Percentiles rank a stretch among this genome's conserved stretches.
Evolutionary conservation across 1,140 invertebrate genomes (phyloP).

Genomic region (Drosophila ogumai): DNA sequence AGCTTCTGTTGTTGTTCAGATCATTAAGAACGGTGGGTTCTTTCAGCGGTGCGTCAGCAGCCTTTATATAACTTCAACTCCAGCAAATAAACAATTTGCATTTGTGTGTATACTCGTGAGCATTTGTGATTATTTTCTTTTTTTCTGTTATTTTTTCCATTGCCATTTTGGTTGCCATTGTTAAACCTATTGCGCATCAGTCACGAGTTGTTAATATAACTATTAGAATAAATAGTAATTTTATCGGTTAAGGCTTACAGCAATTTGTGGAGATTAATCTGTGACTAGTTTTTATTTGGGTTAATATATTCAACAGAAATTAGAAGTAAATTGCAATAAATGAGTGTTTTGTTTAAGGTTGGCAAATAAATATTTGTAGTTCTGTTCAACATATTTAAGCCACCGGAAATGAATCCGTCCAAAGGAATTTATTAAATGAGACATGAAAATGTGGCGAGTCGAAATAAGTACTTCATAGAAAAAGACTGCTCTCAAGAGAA

Average conservation of each 20-base stretch:
- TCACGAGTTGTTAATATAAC: conserved; percentile 16
- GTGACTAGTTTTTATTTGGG: conserved; percentile 5
- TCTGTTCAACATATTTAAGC: neutral
- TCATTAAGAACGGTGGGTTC: conserved; percentile 22
- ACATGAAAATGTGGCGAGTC: neutral
- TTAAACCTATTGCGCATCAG: conserved; percentile 17
- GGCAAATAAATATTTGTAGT: neutral
- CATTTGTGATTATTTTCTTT: conserved; percentile 5
- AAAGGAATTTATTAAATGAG: neutral
- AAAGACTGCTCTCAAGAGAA: neutral
- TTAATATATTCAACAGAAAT: conserved; percentile 5
- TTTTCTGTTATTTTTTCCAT: conserved; percentile 10
- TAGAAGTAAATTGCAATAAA: conserved; percentile 2
- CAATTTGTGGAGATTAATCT: conserved; percentile 11
- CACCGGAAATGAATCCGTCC: no score
- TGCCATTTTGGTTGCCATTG: conserved; percentile 8
- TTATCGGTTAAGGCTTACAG: neutral
- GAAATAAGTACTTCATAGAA: neutral
- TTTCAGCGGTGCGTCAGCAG: conserved; percentile 23
- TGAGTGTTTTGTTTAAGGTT: neutral
- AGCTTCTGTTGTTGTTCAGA: conserved; percentile 24
- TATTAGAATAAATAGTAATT: conserved; percentile 11
- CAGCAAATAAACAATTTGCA: conserved; percentile 28
- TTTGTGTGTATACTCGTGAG: conserved; percentile 12
- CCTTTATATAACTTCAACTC: conserved; percentile 37